Percentiles rank a stretch among this genome's conserved stretches.
Conservation (phyloP, 2,888 invertebrate genomes). For the Timandra comae region DNA sequence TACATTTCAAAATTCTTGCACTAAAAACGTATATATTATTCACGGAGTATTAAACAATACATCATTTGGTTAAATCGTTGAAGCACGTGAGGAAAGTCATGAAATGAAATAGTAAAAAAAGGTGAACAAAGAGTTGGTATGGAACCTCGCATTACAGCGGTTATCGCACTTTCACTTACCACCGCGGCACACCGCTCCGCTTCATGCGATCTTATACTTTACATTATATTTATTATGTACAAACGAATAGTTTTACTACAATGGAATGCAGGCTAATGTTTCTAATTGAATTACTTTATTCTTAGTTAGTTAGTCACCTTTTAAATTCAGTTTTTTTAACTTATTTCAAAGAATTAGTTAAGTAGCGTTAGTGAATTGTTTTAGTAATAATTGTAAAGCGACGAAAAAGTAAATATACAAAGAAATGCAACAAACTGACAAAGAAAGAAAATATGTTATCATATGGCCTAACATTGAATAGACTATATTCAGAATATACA, state of each 20-base stretch:
- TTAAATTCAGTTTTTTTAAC: too few species aligned
- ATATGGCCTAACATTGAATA: too few species aligned
- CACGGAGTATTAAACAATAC: slow-evolving; percentile 28
- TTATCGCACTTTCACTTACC: slow-evolving; percentile 38
- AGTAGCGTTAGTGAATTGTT: too few species aligned
- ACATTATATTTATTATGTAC: slow-evolving; percentile 22
- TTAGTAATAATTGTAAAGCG: too few species aligned
- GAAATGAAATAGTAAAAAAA: slow-evolving; percentile 29
- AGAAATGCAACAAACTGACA: too few species aligned
- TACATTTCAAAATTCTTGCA: not conserved
- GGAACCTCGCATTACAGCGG: slow-evolving; percentile 22
- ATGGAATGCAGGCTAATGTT: slow-evolving; percentile 6
- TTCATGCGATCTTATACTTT: slow-evolving; percentile 33
- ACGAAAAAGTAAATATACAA: too few species aligned
- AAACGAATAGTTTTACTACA: slow-evolving; percentile 4
- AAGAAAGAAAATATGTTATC: too few species aligned
- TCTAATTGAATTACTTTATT: not conserved
- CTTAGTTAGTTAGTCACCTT: too few species aligned
- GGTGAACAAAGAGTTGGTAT: slow-evolving; percentile 15
- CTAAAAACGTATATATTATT: not conserved
- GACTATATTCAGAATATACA: too few species aligned
- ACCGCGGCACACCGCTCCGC: slow-evolving; percentile 16
- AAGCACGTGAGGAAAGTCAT: slow-evolving; percentile 34
- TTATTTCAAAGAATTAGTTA: too few species aligned
- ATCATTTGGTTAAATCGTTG: slow-evolving; percentile 26